Evolutionary conservation across 2,113 vertebrate genomes (phyloP), one percentile per base, ranked within the genome.

Genomic region (Spea bombifrons): DNA sequence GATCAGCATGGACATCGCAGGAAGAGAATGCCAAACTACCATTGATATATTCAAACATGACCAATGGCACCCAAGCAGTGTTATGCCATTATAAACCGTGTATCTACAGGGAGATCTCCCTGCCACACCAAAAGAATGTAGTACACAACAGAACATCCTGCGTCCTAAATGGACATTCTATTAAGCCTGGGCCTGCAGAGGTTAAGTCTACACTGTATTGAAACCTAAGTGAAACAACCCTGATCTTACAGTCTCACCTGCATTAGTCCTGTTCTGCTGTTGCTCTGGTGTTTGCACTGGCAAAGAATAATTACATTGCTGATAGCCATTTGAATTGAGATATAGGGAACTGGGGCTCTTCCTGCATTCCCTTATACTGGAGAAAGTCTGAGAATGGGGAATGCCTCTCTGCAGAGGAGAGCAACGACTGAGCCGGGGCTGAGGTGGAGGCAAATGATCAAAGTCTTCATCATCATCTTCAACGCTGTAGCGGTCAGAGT

Each of bases 331-430:
- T 64, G 93, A 92, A 83, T 92, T 92, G 75, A 96, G 94, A 85
- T 94, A 95, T 13, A 94, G 93, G 65, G 95, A 92, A 70, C 90
- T 89, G 4, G 95, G 92, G 86, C 90, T 95, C 86, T 93, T 94
- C 75, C 93, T 92, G 84, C 95, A 96, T 75, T 98, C 96, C 84
- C 96, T 92, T 78, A 96, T 94, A 87, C 94, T 96, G 83, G 96
- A 97, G 86, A 99, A 98, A 89, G 95, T 98, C 89, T 98, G 95
- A 66, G 96, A 98, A 83, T 99, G 97, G 74, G 96, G 89, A 84
- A 95, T 91, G 52, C 94, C 93, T 84, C 95, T 92, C 86, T 96
- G 96, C 89, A 97, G 95, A 9, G 93, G 90, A 82, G 96, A 84
- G 86, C 94, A 86, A 84, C 94, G 86, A 81, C 94, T 90, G 88